Evolutionary conservation across 2,113 vertebrate species (phyloP), one percentile per base, ranked within the genome.

Genomic region (Acanthisitta chloris): DNA sequence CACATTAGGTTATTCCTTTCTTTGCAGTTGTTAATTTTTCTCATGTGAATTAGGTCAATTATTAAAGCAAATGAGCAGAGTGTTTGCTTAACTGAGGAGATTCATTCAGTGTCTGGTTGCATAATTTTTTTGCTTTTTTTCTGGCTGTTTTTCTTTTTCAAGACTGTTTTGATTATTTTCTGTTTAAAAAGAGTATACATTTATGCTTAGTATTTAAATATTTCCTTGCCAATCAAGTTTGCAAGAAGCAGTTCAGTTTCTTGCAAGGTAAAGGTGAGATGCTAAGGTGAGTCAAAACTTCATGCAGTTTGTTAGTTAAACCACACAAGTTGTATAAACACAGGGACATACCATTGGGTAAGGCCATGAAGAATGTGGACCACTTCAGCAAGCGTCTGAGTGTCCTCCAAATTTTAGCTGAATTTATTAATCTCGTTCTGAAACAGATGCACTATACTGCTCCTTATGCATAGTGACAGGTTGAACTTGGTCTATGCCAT

Each of bases 401-500:
- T 42, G 4, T 59, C 90, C 38, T 38, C 29, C 17, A 51, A 42
- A 54, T 74, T 42, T 14, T 28, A 74, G 5, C 25, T 62, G 46
- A 76, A 59, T 67, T 51, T 64, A 54, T n/a, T 4, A 55, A 34
- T 87, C 6, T 54, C 6, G n/a, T 93, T 17, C 29, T 66, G 34
- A 74, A 81, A 42, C 13, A 58, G 29, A 23, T 52, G 26, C 9
- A 8, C 18, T 33, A 5, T 6, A 17, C 5, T 81, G 15, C n/a
- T 90, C 17, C 15, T 28, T 49, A 16, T 29, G 17, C 8, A 10
- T 12, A 20, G 31, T 48, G 49, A 49, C 16, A 73, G 12, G 17
- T n/a, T 61, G 10, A 67, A 51, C 0, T 1, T 65, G 77, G 8
- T 77, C 13, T 64, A 1, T 52, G 31, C 10, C 2, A 1, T 62